phyloP scores from a whole-genome alignment of 1,140 invertebrate genomes.

The Papilio machaon region DNA sequence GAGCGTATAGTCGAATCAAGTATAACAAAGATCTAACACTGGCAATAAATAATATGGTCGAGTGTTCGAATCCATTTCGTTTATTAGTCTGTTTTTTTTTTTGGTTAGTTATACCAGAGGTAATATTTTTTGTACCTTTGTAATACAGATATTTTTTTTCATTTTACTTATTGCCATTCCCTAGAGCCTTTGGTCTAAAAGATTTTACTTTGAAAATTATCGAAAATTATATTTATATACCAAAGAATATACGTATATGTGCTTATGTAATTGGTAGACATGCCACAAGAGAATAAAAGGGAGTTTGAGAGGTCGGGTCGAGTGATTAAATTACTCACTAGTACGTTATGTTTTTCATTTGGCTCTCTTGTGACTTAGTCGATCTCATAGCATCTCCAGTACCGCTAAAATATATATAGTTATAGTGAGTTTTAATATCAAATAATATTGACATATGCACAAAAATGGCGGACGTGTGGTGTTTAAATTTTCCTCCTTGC shows the following conservation, averaged over 20 bases:
- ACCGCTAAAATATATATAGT: background rate
- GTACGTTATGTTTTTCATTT: slow-evolving; percentile 32
- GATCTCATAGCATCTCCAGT: slow-evolving; percentile 18
- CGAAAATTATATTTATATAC: background rate
- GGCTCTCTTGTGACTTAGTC: slow-evolving; percentile 7
- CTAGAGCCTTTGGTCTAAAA: background rate
- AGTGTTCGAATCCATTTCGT: background rate
- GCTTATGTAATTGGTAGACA: slow-evolving; percentile 21
- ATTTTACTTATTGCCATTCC: background rate
- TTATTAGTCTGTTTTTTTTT: background rate
- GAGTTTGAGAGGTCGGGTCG: slow-evolving; percentile 34
- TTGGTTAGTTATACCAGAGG: background rate
- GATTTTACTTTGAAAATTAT: background rate
- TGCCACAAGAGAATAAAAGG: slow-evolving; percentile 28
- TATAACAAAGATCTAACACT: too few species aligned
- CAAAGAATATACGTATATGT: background rate
- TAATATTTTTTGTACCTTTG: too few species aligned
- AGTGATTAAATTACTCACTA: slow-evolving; percentile 34
- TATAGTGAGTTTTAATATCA: background rate
- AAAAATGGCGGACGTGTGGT: too few species aligned
- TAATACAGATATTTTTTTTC: background rate
- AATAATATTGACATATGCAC: too few species aligned
- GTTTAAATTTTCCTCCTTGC: too few species aligned
- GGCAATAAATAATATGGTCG: background rate
- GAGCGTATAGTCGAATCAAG: too few species aligned